Base-by-base conservation (phyloP, 1,140 invertebrate genomes). In the Cherax destructor region DNA sequence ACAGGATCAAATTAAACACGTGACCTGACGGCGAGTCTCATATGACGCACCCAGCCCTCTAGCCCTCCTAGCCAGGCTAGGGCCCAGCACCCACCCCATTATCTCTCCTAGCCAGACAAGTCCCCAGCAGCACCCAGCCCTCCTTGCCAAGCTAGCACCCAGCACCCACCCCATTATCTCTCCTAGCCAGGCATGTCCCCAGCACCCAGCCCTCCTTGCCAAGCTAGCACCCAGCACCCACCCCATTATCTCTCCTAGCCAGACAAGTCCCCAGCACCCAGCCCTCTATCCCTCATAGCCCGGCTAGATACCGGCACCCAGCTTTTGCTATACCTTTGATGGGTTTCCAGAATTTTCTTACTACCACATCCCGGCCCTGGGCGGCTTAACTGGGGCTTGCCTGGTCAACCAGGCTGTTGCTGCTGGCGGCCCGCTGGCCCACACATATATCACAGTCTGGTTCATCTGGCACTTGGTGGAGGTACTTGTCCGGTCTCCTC, bases 1-100 rank as follows among this genome's bases (percentile, higher is more conserved):
- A 10, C n/a, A 61, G 80, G 52, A 83, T 83, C 80, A 61, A 83
- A 83, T 83, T 83, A 83, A 83, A 56, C 49, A n/a, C 49, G n/a
- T n/a, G 52, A 83, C 56, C 80, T 56, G 80, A 59, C 24, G 80
- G 80, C 11, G 80, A 3, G 3, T 11, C 11, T 78, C 30, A 47
- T 78, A 13, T 78, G 49, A 13, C 76, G 7, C 30, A 13, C 76
- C 49, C 21, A 10, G 24, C 50, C 77, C 30, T 52, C 18, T 24
- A 4, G 3, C 4, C 21, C 50, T 21, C 47, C 76, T 69, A 11
- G 21, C 65, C 9, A 5, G 21, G 65, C 65, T 18, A 18, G 13
- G 0, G 5, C 30, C 2, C 30, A 41, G 30, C 30, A 41, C 65
- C 65, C 65, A 18, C 3, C 6, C 21, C 21, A 1, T 3, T 16